Evolutionary conservation across 2,113 vertebrate genomes (phyloP), one percentile per base, ranked within the genome.

Genomic region (Jaculus jaculus): DNA sequence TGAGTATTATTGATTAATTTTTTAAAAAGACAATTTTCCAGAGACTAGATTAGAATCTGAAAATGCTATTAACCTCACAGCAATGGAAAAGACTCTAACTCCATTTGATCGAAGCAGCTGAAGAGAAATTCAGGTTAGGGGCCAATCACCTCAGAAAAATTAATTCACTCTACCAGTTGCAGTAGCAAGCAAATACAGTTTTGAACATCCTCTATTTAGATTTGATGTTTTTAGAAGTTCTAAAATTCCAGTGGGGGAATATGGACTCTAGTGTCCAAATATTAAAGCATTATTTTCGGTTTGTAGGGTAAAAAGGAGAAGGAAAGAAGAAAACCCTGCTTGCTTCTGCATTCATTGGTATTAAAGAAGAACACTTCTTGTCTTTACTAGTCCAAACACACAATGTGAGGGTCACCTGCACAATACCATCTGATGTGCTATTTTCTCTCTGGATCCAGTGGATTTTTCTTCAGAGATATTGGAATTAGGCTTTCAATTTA

Each of bases 1-100:
- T 96, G 94, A 97, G 84, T 96, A 90, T 93, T 97, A 98, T 97
- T 98, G 96, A 97, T 97, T 97, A 98, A 97, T 97, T 97, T 96
- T 95, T 90, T 75, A 51, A 86, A 96, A 96, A 96, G 94, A 97
- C 96, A 97, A 97, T 97, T 96, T 98, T 97, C 96, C 90, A 97
- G 92, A 96, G 94, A 94, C 95, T 97, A 97, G 96, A 97, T 97
- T 97, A 97, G 93, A 97, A 97, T 98, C 96, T 96, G 93, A 97
- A 97, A 97, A 97, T 95, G 96, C 96, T 97, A 97, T 97, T 97
- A 97, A 97, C 92, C 96, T 97, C 81, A 72, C 87, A 96, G 96
- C 95, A 95, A 96, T 97, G 95, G 89, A 91, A 97, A 95, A 96
- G 87, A 95, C 77, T 94, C 93, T 92, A 96, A 95, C 94, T 96